Evolutionary conservation across 1,140 invertebrate genomes (phyloP).

Genomic region (Drosophila funebris): DNA sequence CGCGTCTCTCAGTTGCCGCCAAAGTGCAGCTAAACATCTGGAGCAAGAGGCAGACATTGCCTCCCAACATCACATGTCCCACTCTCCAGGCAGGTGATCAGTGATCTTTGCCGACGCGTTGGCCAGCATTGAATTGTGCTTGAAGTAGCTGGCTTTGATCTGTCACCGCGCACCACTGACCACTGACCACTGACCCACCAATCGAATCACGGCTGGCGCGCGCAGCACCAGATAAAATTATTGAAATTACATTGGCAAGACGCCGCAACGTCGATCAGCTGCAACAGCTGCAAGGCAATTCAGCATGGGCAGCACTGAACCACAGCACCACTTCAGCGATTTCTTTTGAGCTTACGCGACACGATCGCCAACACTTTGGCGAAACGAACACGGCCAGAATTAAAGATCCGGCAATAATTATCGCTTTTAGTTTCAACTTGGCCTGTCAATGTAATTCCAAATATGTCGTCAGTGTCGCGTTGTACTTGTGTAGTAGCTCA

Average conservation of each 20-base stretch:
- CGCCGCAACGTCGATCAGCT: conserved; percentile 62
- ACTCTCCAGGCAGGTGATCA: conserved; percentile 54
- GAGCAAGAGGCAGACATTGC: conserved; percentile 54
- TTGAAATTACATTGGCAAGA: conserved; percentile 83
- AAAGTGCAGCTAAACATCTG: conserved; percentile 79
- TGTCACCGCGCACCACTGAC: conserved; percentile 61
- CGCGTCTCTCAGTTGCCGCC: conserved; percentile 50
- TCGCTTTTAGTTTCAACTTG: conserved; percentile 75
- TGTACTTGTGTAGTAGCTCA: conserved; percentile 69
- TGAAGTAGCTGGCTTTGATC: conserved; percentile 61
- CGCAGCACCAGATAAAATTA: conserved; percentile 80
- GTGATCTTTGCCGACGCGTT: conserved; percentile 71
- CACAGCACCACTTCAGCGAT: conserved; percentile 4
- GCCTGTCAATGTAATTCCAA: conserved; percentile 81
- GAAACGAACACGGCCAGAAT: conserved; percentile 12
- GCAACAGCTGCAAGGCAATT: not conserved
- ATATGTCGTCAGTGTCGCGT: conserved; percentile 82
- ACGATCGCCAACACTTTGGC: conserved; percentile 74
- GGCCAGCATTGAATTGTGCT: conserved; percentile 44
- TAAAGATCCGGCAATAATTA: conserved; percentile 72
- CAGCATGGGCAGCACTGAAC: not conserved
- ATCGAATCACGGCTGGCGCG: conserved; percentile 77
- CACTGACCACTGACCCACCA: conserved; percentile 27
- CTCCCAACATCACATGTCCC: conserved; percentile 20
- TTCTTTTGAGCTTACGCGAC: conserved; percentile 50